These are phyloP conservation scores for Sarcophaga variegata DNA, from an alignment of 2,888 invertebrate genomes.

Conservation along the genomic window DNA sequence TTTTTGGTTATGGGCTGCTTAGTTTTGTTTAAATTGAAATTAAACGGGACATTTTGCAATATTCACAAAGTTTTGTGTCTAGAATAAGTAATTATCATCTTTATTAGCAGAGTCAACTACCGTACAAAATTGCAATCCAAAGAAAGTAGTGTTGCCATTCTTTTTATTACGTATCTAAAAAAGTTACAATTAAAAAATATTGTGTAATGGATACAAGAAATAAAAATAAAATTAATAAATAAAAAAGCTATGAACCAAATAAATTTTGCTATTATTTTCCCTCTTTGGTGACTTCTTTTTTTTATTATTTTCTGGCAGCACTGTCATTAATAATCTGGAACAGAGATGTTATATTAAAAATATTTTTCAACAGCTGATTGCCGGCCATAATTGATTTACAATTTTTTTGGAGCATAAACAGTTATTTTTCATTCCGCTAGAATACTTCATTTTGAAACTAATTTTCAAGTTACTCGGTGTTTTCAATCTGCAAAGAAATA, in stretches of 20 bases:
- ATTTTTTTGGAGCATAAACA: conserved; percentile 6
- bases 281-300: too few species aligned
- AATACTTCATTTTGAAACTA: conserved; percentile 15
- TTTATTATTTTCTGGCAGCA: too few species aligned
- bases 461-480: not conserved
- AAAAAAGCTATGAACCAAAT: too few species aligned
- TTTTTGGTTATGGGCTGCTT: not conserved
- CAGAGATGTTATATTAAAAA: not conserved
- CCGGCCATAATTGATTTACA: not conserved
- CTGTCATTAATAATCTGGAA: not conserved
- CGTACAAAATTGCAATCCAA: too few species aligned
- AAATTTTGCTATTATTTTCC: too few species aligned
- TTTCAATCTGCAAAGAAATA: conserved; percentile 5
- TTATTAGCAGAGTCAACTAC: too few species aligned
- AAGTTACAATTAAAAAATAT: too few species aligned
- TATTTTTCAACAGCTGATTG: conserved; percentile 22
- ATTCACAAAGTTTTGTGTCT: not conserved
- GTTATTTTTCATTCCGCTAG: not conserved
- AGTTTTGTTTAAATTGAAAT: not conserved
- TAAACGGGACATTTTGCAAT: not conserved
- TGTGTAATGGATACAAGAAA: too few species aligned
- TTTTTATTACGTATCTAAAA: too few species aligned
- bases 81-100: not conserved
- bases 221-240: too few species aligned
- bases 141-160: too few species aligned